A percentile compares a stretch with the other conserved stretches of the same genome.
phyloP scores from a whole-genome alignment of 2,113 vertebrate species.

The Leptobrachium ailaonicum region DNA sequence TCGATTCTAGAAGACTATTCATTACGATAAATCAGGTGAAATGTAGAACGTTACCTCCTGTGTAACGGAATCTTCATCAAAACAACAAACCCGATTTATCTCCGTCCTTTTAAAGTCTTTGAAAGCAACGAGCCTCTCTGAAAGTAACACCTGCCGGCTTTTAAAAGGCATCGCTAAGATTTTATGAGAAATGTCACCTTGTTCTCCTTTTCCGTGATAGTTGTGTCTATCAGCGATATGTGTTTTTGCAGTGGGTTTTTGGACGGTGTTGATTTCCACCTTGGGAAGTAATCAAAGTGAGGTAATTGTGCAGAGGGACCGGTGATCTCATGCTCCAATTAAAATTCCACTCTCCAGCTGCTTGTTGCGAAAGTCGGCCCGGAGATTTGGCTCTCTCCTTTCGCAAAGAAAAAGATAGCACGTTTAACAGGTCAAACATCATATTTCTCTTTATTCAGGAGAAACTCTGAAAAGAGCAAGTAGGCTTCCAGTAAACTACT shows the following conservation, averaged over 20 bases:
- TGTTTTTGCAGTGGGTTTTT: constrained; percentile 29
- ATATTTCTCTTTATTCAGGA: not conserved
- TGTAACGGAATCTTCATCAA: no score
- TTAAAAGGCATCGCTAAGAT: no score
- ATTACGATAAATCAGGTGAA: no score
- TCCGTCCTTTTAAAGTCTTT: no score
- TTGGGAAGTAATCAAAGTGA: constrained; percentile 46
- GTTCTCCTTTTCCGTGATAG: no score
- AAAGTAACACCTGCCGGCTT: no score
- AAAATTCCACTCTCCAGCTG: constrained; percentile 48
- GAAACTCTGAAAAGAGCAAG: not conserved
- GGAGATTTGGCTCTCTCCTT: constrained; percentile 10
- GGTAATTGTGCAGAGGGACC: constrained; percentile 34
- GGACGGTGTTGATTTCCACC: constrained; percentile 45
- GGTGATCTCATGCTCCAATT: constrained; percentile 43
- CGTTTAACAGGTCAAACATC: not conserved
- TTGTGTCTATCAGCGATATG: constrained; percentile 8
- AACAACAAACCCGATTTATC: no score
- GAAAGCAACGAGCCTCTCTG: no score
- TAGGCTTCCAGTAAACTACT: not conserved
- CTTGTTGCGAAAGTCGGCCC: constrained; percentile 16
- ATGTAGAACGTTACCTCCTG: no score
- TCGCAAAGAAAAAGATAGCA: not conserved
- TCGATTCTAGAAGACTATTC: no score
- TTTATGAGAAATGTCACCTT: no score